Conservation (phyloP, 1,140 invertebrate genomes). For the Drosophila orena region DNA sequence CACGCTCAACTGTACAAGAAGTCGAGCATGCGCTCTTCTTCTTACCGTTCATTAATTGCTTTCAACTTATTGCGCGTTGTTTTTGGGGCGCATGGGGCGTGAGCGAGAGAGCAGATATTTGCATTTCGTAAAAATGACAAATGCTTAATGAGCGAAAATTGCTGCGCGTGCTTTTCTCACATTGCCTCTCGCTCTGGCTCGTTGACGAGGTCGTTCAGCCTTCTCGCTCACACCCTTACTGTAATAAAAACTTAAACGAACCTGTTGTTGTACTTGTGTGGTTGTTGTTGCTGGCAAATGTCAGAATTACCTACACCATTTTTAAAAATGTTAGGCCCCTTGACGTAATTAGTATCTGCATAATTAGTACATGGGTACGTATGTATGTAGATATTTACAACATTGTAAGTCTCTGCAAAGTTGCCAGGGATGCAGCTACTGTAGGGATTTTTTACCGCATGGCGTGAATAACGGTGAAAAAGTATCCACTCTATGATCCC, state of each 20-base stretch:
- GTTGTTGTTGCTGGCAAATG: slow-evolving; percentile 6
- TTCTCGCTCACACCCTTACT: slow-evolving; percentile 8
- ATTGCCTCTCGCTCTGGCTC: slow-evolving; percentile 25
- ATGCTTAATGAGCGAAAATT: slow-evolving; percentile 80
- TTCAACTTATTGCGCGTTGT: slow-evolving; percentile 45
- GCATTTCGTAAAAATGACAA: slow-evolving; percentile 71
- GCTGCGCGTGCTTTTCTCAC: slow-evolving; percentile 67
- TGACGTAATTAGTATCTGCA: slow-evolving; percentile 34
- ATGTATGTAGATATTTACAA: background rate
- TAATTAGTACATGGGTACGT: background rate
- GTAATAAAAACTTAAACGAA: slow-evolving; percentile 31
- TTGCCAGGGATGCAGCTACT: background rate
- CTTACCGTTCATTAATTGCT: slow-evolving; percentile 60
- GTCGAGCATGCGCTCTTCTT: slow-evolving; percentile 70
- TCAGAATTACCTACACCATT: slow-evolving; percentile 61
- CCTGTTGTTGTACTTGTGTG: slow-evolving; percentile 26
- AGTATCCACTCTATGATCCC: slow-evolving; percentile 9
- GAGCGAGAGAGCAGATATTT: slow-evolving; percentile 57
- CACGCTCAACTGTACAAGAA: slow-evolving; percentile 75
- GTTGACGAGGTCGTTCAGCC: background rate
- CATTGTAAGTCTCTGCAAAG: slow-evolving; percentile 15
- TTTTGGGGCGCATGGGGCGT: slow-evolving; percentile 42
- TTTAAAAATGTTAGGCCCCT: slow-evolving; percentile 61
- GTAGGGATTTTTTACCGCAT: slow-evolving; percentile 16
- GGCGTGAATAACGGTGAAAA: slow-evolving; percentile 53